A percentile compares a stretch with the other conserved stretches of the same genome.
Evolutionary conservation across 2,797 vertebrate genomes (phyloP).

Genomic region (Crax fasciolata): DNA sequence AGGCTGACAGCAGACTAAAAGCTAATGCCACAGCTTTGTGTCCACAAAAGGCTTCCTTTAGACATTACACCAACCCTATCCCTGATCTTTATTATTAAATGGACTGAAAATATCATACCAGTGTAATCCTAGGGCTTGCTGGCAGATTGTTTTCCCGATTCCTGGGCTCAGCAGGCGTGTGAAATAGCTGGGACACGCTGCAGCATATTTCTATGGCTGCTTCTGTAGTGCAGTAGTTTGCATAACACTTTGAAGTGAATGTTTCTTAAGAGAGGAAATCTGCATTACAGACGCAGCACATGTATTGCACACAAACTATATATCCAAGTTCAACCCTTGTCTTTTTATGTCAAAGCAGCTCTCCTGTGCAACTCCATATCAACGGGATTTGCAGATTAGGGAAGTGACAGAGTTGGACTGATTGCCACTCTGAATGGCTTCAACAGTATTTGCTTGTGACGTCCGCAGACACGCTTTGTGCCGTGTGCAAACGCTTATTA

Average conservation of each 20-base stretch:
- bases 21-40: not conserved
- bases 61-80: not conserved
- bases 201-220: not conserved
- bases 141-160: not conserved
- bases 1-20: not conserved
- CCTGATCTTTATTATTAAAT: not conserved
- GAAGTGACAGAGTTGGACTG: not conserved
- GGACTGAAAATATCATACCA: not conserved
- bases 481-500: not conserved
- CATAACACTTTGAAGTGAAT: conserved; percentile 26
- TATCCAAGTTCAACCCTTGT: not conserved
- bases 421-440: not conserved
- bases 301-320: not conserved
- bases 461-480: not conserved
- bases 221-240: not conserved
- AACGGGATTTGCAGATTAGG: not conserved
- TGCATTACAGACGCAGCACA: conserved; percentile 7
- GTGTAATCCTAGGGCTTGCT: not conserved
- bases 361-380: not conserved
- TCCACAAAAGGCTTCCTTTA: not conserved
- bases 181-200: not conserved
- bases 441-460: not conserved
- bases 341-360: not conserved
- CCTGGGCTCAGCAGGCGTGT: not conserved
- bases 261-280: conserved; percentile 12